Evolutionary conservation across 1,140 invertebrate species (phyloP), one percentile per base, ranked within the genome.

Genomic region (Batillaria attramentaria): DNA sequence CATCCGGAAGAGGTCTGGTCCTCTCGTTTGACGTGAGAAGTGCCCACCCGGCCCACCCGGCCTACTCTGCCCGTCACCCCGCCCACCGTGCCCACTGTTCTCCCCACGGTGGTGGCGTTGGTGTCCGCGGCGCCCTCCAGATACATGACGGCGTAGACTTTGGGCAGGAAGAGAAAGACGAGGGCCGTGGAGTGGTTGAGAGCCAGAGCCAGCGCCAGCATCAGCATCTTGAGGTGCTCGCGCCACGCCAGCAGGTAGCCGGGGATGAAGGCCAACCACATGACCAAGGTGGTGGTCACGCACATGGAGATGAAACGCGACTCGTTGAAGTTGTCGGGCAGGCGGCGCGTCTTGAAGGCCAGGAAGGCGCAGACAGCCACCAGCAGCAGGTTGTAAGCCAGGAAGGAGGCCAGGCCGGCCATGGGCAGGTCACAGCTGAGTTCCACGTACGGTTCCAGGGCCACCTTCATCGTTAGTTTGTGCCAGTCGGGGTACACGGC

Each of bases 311-410:
- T 87, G 78, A 85, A 87, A 18, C 81, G 79, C 0, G 83, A 81
- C 79, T 87, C 85, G 81, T 86, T 87, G 81, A 86, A 87, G 77
- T 87, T 87, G 73, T 87, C 83, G 18, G 85, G 85, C n/a, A 87
- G 68, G 46, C 78, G 76, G 3, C 86, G 50, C 13, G 85, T 86
- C 69, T 97, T 93, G 0, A 97, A 94, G 6, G 97, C 96, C 88
- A 97, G 97, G 20, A 97, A 93, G 0, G 96, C 97, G 89, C 96
- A 97, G 4, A 96, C 92, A 18, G 96, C 91, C 80, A 97, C 96
- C 42, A 98, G 92, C 42, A 96, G 91, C 82, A 97, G 95, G 2
- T 96, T 96, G 93, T 97, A 97, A 83, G 94, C 94, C 91, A 97
- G 82, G 70, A 82, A 83, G 41, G 81, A 65, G 62, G 68, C 18